A percentile compares a stretch with the other conserved stretches of the same genome.
Conservation (phyloP, 2,888 invertebrate genomes). For the Lissocephala sabroskyi region DNA sequence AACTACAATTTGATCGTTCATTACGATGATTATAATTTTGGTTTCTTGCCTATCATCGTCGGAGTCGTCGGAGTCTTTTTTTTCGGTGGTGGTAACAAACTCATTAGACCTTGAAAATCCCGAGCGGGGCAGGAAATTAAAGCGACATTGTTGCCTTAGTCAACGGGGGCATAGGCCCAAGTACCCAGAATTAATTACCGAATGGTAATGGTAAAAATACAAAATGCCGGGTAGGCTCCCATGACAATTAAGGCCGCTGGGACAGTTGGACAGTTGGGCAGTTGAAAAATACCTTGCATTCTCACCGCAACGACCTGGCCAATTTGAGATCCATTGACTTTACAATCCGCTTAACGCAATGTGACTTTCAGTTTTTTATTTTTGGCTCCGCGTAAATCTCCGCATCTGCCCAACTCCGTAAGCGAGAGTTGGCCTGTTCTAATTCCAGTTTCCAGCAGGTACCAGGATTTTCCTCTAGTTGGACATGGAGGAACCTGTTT, state of each 20-base stretch:
- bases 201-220: constrained; percentile 14
- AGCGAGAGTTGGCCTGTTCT: constrained; percentile 6
- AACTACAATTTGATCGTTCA: constrained; percentile 51
- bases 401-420: too few species aligned
- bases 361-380: constrained; percentile 43
- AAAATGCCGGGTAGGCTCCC: constrained; percentile 26
- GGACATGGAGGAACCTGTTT: not conserved
- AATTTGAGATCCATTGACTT: constrained; percentile 36
- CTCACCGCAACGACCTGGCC: too few species aligned
- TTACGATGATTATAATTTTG: constrained; percentile 37
- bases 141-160: constrained; percentile 54
- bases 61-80: constrained; percentile 11
- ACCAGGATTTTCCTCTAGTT: constrained; percentile 10
- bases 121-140: constrained; percentile 33
- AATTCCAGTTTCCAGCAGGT: constrained; percentile 11
- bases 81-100: constrained; percentile 45
- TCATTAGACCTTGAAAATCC: constrained; percentile 61
- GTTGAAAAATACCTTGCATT: too few species aligned
- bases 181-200: constrained; percentile 55
- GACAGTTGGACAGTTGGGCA: not conserved
- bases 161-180: too few species aligned
- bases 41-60: constrained; percentile 3
- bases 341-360: constrained; percentile 36
- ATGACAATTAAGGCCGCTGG: constrained; percentile 34
- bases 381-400: too few species aligned